phyloP scores from a whole-genome alignment of 2,888 invertebrate species.

The Rhodophaea formosa region DNA sequence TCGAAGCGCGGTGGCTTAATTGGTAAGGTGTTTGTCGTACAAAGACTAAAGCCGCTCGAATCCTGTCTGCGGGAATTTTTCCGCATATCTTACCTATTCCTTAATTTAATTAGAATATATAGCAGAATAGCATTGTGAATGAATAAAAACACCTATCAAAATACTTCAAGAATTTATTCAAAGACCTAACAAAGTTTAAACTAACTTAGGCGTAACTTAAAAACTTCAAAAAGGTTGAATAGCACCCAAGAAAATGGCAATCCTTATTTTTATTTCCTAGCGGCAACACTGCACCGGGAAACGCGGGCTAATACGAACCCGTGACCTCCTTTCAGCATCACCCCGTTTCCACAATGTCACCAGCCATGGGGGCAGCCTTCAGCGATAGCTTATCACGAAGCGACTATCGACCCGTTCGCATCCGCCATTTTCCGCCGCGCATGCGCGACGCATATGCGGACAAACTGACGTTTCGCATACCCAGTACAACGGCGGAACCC shows the following conservation, averaged over 20 bases:
- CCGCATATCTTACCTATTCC: too few relatives aligned
- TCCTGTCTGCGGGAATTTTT: too few relatives aligned
- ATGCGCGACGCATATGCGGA: conserved; percentile 67
- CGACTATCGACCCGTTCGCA: conserved; percentile 59
- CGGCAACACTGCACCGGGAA: conserved; percentile 47
- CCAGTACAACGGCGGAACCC: conserved; percentile 55
- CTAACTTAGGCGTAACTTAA: too few relatives aligned
- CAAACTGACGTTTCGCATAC: conserved; percentile 62
- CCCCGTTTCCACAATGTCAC: conserved; percentile 68
- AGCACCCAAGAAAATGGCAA: neutral
- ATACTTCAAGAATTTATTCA: too few relatives aligned
- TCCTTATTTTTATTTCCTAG: neutral
- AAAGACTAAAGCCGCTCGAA: too few relatives aligned
- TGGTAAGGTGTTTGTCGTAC: too few relatives aligned
- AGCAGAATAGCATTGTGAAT: too few relatives aligned
- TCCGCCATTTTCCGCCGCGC: conserved; percentile 53
- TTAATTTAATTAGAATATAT: too few relatives aligned
- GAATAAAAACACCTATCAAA: too few relatives aligned
- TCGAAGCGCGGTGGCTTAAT: too few relatives aligned
- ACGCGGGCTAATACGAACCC: conserved; percentile 63
- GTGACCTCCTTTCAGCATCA: conserved; percentile 69
- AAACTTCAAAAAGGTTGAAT: too few relatives aligned
- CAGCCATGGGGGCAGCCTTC: conserved; percentile 66
- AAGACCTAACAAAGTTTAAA: too few relatives aligned
- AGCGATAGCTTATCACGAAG: conserved; percentile 54